phyloP scores from a whole-genome alignment of 2,113 vertebrate genomes.

The Aegotheles bennettii region DNA sequence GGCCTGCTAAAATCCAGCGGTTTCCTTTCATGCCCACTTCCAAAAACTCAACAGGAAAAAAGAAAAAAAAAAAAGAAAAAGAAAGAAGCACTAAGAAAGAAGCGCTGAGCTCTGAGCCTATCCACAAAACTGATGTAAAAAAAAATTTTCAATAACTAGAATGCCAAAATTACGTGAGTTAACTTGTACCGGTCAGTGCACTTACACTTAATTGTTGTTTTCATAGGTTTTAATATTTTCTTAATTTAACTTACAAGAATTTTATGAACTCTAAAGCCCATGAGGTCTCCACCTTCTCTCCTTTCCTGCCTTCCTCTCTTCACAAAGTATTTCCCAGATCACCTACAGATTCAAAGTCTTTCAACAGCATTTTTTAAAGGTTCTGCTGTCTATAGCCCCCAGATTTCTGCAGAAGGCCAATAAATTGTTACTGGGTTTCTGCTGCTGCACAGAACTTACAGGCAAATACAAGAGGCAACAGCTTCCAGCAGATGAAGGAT shows the following conservation, averaged over 20 bases:
- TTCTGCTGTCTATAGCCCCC: background rate
- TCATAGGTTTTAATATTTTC: background rate
- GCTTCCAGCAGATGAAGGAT: background rate
- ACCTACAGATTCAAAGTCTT: background rate
- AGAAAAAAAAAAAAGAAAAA: background rate
- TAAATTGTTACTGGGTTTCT: background rate
- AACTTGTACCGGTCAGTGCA: background rate
- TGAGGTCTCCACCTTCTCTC: background rate
- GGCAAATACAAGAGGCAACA: background rate
- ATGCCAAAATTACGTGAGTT: background rate
- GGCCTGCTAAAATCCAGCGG: background rate
- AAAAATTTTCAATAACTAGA: background rate
- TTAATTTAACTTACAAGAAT: background rate
- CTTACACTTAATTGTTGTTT: background rate
- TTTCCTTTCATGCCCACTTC: background rate
- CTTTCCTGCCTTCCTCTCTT: background rate
- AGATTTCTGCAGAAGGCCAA: background rate
- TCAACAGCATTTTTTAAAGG: background rate
- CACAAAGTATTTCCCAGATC: background rate
- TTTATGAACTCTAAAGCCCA: background rate
- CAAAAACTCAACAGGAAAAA: background rate
- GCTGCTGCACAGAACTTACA: background rate
- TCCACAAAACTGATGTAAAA: background rate
- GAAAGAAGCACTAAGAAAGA: background rate
- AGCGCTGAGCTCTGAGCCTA: background rate